Evolutionary conservation across 2,888 invertebrate genomes (phyloP).

Genomic region (Pasiphila rectangulata): DNA sequence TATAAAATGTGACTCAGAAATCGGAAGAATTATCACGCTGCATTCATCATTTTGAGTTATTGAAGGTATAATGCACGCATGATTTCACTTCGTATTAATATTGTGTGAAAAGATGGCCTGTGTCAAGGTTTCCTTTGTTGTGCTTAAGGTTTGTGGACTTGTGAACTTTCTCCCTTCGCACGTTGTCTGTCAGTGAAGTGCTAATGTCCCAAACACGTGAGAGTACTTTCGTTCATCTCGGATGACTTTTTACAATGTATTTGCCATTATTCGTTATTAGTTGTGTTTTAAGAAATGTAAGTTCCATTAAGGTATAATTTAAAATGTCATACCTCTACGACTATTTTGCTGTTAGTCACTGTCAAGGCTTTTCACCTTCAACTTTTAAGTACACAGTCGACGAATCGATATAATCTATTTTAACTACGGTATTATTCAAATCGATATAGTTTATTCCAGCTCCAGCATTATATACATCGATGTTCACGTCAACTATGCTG

Average conservation of each 20-base stretch:
- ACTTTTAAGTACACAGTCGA: no score
- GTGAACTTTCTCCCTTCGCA: slow-evolving; percentile 28
- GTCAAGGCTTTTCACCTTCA: no score
- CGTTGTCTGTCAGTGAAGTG: slow-evolving; percentile 17
- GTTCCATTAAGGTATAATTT: no score
- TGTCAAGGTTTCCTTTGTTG: slow-evolving; percentile 25
- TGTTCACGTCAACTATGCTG: no score
- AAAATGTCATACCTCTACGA: no score
- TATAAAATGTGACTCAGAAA: slow-evolving; percentile 20
- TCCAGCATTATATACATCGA: no score
- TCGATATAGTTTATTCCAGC: no score
- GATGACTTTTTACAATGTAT: background rate
- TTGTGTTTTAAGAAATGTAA: no score
- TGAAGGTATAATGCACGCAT: slow-evolving; percentile 8
- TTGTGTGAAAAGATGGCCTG: slow-evolving; percentile 20
- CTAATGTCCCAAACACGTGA: slow-evolving; percentile 19
- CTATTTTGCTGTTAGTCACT: no score
- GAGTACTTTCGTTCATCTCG: background rate
- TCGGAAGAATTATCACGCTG: slow-evolving; percentile 15
- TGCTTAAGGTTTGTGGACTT: slow-evolving; percentile 11
- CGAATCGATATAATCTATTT: no score
- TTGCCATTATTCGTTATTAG: background rate
- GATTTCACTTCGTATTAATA: slow-evolving; percentile 24
- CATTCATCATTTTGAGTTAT: slow-evolving; percentile 23
- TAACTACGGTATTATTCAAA: no score